Conservation (phyloP, 2,888 invertebrate genomes). For the Drosophila hawaiiensis region DNA sequence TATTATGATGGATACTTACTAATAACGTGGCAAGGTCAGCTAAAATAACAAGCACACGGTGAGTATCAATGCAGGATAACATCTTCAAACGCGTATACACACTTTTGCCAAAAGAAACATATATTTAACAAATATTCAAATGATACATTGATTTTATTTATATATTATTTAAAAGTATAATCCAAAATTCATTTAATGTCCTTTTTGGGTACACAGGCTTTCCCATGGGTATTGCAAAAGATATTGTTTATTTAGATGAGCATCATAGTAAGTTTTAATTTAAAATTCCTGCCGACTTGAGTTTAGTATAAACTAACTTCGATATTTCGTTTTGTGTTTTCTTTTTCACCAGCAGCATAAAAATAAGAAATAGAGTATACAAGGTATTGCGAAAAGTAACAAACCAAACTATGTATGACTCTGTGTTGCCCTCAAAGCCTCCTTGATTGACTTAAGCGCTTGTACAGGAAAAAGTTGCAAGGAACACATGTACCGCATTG, state of each 20-base stretch:
- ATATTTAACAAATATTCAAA: neutral
- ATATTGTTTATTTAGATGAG: neutral
- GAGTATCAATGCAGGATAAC: neutral
- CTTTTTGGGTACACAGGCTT: neutral
- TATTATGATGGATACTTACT: slow-evolving; percentile 56
- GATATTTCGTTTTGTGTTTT: neutral
- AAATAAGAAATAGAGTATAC: neutral
- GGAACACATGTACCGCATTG: slow-evolving; percentile 38
- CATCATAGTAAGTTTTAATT: neutral
- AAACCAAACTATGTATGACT: slow-evolving; percentile 14
- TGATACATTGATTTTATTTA: neutral
- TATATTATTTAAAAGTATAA: neutral
- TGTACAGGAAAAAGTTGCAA: slow-evolving; percentile 12
- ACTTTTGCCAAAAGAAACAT: neutral
- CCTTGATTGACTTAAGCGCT: slow-evolving; percentile 60
- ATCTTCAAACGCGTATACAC: neutral
- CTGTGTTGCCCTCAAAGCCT: slow-evolving; percentile 28
- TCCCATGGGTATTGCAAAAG: neutral
- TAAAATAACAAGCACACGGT: slow-evolving; percentile 2
- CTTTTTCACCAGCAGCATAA: neutral
- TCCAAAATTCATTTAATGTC: neutral
- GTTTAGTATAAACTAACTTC: slow-evolving; percentile 3
- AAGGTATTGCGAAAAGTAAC: slow-evolving; percentile 18
- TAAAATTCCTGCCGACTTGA: neutral
- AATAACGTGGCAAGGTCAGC: neutral